A percentile compares a stretch with the other conserved stretches of the same genome.
These are phyloP conservation scores for Castor canadensis DNA, from an alignment of 2,113 vertebrate genomes.

Conservation along the genomic window DNA sequence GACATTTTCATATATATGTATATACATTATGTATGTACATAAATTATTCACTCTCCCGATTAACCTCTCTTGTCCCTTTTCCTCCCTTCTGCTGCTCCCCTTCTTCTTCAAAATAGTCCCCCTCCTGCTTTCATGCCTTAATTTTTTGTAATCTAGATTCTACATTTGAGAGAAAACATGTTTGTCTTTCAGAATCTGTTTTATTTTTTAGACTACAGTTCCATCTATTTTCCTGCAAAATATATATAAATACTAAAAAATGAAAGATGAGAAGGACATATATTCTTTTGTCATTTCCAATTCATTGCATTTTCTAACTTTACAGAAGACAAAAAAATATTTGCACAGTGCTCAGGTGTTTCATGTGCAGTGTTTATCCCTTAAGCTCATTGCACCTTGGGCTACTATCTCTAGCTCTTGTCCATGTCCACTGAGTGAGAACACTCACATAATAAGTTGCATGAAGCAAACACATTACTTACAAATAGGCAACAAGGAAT, in stretches of 20 bases:
- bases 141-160: no score
- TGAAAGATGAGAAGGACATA: not conserved
- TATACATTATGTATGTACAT: no score
- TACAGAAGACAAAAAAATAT: not conserved
- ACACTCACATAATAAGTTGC: not conserved
- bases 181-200: no score
- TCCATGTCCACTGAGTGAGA: not conserved
- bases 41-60: no score
- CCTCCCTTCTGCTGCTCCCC: no score
- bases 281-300: not conserved
- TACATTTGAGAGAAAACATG: no score
- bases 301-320: not conserved
- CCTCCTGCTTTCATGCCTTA: no score
- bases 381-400: not conserved
- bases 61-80: no score
- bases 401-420: not conserved
- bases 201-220: no score
- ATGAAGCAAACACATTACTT: not conserved
- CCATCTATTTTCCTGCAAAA: no score
- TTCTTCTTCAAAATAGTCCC: no score
- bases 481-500: not conserved
- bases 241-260: not conserved
- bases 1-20: no score
- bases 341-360: not conserved
- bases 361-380: not conserved